A percentile compares a stretch with the other conserved stretches of the same genome.
Conservation (phyloP, 2,888 invertebrate species). For the Apocheima hispidaria region DNA sequence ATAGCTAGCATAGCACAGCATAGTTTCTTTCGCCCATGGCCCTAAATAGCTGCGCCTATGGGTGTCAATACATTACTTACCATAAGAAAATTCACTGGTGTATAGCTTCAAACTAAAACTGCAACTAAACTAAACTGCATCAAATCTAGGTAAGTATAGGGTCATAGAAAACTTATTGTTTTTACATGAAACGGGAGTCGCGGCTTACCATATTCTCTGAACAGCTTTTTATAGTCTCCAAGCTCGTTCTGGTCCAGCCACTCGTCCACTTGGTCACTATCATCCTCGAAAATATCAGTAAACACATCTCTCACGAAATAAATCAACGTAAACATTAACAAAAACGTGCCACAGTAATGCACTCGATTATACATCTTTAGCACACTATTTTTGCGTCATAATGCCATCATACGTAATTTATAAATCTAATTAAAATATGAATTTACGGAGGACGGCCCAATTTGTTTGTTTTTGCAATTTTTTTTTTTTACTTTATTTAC, state of each 20-base stretch:
- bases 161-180: not conserved
- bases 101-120: not conserved
- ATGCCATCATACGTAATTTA: conserved; percentile 48
- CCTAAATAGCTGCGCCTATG: too few relatives aligned
- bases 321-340: conserved; percentile 69
- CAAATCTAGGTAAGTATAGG: not conserved
- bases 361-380: conserved; percentile 71
- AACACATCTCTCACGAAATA: conserved; percentile 70
- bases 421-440: conserved; percentile 42
- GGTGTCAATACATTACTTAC: not conserved
- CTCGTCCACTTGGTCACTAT: conserved; percentile 88
- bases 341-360: conserved; percentile 66
- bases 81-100: too few relatives aligned
- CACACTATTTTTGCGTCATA: conserved; percentile 60
- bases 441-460: conserved; percentile 47
- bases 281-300: conserved; percentile 80
- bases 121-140: too few relatives aligned
- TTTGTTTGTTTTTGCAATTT: conserved; percentile 45
- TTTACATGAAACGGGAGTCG: not conserved
- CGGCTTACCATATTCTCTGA: conserved; percentile 90
- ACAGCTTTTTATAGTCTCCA: conserved; percentile 89
- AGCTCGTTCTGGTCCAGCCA: conserved; percentile 92
- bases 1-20: too few relatives aligned
- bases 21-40: too few relatives aligned
- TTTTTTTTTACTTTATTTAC: conserved; percentile 5